These are phyloP conservation scores for Glaucopsyche alexis DNA, from an alignment of 2,888 invertebrate genomes.

Conservation along the genomic window DNA sequence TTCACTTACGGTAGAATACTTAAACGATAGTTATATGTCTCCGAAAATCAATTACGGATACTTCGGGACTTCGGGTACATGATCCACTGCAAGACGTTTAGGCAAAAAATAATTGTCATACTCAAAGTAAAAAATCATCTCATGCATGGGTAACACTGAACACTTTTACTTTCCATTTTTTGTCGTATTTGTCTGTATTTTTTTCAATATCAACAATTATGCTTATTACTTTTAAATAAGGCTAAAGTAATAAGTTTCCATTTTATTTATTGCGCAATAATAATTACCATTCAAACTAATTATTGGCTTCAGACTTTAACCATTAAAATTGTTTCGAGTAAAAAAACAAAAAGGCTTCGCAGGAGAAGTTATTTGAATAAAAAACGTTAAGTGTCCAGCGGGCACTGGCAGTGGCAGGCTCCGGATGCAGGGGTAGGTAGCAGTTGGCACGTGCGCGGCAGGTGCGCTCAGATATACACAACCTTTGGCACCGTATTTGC, in stretches of 20 bases:
- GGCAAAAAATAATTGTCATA: no score
- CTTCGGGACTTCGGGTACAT: no score
- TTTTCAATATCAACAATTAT: not conserved
- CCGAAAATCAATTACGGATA: no score
- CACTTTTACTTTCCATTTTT: not conserved
- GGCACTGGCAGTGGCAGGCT: slow-evolving; percentile 24
- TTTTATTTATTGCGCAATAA: slow-evolving; percentile 5
- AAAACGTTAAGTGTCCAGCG: slow-evolving; percentile 34
- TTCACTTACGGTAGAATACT: no score
- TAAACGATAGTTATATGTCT: no score
- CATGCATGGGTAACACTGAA: no score
- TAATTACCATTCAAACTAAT: not conserved
- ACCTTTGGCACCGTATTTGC: slow-evolving; percentile 4
- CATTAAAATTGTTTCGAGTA: slow-evolving; percentile 19
- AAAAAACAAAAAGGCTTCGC: slow-evolving; percentile 27
- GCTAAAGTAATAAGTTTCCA: not conserved
- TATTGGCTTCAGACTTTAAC: not conserved
- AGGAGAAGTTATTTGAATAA: slow-evolving; percentile 29
- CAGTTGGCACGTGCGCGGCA: slow-evolving; percentile 76
- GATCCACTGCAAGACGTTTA: no score
- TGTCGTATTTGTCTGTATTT: no score
- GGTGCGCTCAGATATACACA: slow-evolving; percentile 51
- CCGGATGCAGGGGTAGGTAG: slow-evolving; percentile 37
- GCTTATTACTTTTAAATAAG: not conserved
- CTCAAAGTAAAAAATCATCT: no score